These are phyloP conservation scores for Coelogynopora nodosa DNA, from an alignment of 2,888 invertebrate genomes.

Conservation along the genomic window DNA sequence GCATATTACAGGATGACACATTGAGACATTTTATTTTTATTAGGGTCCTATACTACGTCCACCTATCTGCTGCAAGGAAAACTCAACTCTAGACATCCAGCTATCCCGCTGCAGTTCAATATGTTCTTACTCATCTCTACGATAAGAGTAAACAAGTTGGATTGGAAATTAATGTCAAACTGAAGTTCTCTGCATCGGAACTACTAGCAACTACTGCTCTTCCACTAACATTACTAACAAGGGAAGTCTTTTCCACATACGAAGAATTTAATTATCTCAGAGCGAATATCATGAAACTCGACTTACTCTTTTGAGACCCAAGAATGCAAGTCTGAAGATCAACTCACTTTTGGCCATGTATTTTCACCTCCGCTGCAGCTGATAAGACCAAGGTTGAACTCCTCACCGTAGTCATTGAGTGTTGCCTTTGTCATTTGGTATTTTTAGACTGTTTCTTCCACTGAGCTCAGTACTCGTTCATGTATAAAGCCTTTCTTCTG, in stretches of 20 bases:
- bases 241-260: not conserved
- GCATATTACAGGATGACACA: not conserved
- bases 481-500: too few relatives aligned
- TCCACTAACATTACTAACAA: too few relatives aligned
- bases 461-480: too few relatives aligned
- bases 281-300: too few relatives aligned
- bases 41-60: not conserved
- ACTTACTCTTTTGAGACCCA: too few relatives aligned
- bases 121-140: not conserved
- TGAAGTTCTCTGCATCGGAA: too few relatives aligned
- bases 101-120: not conserved
- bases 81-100: not conserved
- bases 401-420: not conserved
- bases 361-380: too few relatives aligned
- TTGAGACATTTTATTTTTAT: not conserved
- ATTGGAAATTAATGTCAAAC: not conserved
- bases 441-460: too few relatives aligned
- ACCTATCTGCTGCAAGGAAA: not conserved
- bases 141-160: not conserved
- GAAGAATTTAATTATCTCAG: not conserved
- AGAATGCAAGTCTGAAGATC: not conserved
- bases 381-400: not conserved
- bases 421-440: too few relatives aligned
- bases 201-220: too few relatives aligned
- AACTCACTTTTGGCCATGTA: not conserved